phyloP scores from a whole-genome alignment of 2,888 invertebrate species.

The Stictocephala bisonia region DNA sequence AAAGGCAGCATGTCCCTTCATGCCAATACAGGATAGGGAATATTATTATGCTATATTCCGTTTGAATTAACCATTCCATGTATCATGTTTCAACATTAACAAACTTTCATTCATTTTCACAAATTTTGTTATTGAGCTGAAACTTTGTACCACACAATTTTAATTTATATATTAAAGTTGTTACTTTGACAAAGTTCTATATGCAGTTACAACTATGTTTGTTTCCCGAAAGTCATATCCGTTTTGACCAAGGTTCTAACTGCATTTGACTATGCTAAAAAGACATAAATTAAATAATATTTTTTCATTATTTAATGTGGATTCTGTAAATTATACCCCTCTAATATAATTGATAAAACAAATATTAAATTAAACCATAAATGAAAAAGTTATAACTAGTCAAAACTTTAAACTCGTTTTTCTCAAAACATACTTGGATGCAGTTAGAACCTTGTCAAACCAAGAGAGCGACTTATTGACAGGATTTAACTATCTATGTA shows the following conservation, averaged over 20 bases:
- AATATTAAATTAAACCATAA: constrained; percentile 20
- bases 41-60: no score
- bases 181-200: constrained; percentile 42
- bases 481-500: no score
- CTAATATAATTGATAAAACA: constrained; percentile 2
- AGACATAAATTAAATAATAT: constrained; percentile 20
- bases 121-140: constrained; percentile 26
- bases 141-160: constrained; percentile 32
- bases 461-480: constrained; percentile 17
- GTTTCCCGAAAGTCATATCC: constrained; percentile 1
- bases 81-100: neutral
- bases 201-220: constrained; percentile 44
- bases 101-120: constrained; percentile 12
- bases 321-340: constrained; percentile 16
- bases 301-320: constrained; percentile 17
- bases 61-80: no score
- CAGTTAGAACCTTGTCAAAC: constrained; percentile 44
- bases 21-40: constrained; percentile 36
- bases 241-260: constrained; percentile 25
- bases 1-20: constrained; percentile 27
- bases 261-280: constrained; percentile 26
- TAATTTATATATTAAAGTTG: constrained; percentile 15
- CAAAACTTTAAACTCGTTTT: constrained; percentile 39
- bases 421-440: constrained; percentile 36
- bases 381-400: constrained; percentile 26